These are phyloP conservation scores for Corythaeola cristata DNA, from an alignment of 2,113 vertebrate genomes.

Conservation along the genomic window DNA sequence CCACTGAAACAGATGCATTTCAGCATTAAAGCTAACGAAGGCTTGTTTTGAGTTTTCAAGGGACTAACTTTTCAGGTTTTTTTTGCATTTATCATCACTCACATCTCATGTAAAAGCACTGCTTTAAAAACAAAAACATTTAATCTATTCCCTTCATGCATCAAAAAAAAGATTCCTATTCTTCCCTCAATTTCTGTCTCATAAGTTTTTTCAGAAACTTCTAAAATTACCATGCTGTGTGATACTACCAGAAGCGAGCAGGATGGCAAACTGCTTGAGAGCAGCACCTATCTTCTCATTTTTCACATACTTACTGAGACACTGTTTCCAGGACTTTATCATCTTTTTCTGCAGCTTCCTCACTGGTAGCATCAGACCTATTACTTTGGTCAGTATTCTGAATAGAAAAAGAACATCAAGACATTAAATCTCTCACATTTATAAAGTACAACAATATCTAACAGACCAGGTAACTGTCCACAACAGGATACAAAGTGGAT, in stretches of 20 bases:
- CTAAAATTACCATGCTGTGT: neutral
- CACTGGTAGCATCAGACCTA: neutral
- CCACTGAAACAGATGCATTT: neutral
- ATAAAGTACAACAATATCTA: neutral
- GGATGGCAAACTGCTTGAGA: neutral
- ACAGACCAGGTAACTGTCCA: neutral
- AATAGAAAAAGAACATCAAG: neutral
- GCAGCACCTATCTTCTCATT: neutral
- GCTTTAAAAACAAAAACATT: neutral
- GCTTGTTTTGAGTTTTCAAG: neutral
- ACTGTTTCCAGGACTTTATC: neutral
- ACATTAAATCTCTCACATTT: neutral
- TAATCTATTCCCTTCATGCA: neutral
- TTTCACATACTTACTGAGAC: slow-evolving; percentile 53
- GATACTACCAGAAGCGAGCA: neutral
- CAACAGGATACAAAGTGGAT: neutral
- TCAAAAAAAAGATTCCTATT: neutral
- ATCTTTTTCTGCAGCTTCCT: neutral
- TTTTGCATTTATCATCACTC: neutral
- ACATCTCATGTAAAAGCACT: neutral
- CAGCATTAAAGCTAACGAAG: neutral
- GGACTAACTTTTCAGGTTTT: neutral
- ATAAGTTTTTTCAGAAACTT: neutral
- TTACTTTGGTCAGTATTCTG: neutral
- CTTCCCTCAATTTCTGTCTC: neutral